Percentiles rank a stretch among this genome's conserved stretches.
Evolutionary conservation across 2,888 invertebrate genomes (phyloP).

Genomic region (Ormyrus thymus): DNA sequence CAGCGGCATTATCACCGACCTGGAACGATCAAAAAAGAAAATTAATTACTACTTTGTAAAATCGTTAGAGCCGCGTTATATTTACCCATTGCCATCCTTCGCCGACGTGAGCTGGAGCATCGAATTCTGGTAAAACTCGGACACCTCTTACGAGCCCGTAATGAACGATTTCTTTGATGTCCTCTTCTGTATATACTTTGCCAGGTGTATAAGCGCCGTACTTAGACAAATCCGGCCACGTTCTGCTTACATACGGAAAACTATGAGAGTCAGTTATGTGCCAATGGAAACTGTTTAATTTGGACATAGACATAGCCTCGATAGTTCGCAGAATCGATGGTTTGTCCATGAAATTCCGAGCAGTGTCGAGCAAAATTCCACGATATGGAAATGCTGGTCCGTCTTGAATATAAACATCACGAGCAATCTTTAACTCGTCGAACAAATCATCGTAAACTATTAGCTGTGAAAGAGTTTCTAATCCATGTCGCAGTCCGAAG

Average conservation of each 20-base stretch:
- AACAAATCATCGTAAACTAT: constrained; percentile 82
- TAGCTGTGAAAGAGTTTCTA: constrained; percentile 83
- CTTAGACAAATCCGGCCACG: constrained; percentile 83
- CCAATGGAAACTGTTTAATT: constrained; percentile 96
- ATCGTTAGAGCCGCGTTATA: not conserved
- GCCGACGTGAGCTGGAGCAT: constrained; percentile 93
- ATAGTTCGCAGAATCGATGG: constrained; percentile 85
- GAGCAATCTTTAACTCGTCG: constrained; percentile 79
- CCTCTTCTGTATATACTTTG: constrained; percentile 78
- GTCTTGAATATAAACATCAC: constrained; percentile 82
- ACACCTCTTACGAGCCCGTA: constrained; percentile 87
- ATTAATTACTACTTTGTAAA: constrained; percentile 1
- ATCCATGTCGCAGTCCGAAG: constrained; percentile 82
- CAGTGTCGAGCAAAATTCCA: constrained; percentile 92
- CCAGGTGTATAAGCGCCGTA: constrained; percentile 87
- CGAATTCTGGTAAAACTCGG: constrained; percentile 92
- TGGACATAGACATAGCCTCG: constrained; percentile 93
- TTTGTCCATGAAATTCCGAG: constrained; percentile 89
- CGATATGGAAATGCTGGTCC: constrained; percentile 91
- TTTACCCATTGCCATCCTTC: constrained; percentile 85
- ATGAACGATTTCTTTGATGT: constrained; percentile 78
- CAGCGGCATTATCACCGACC: constrained; percentile 68
- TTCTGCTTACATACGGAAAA: constrained; percentile 89
- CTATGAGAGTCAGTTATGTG: constrained; percentile 95
- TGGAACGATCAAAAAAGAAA: constrained; percentile 49